These are phyloP conservation scores for Clostera curtula DNA, from an alignment of 2,888 invertebrate species.

Conservation along the genomic window DNA sequence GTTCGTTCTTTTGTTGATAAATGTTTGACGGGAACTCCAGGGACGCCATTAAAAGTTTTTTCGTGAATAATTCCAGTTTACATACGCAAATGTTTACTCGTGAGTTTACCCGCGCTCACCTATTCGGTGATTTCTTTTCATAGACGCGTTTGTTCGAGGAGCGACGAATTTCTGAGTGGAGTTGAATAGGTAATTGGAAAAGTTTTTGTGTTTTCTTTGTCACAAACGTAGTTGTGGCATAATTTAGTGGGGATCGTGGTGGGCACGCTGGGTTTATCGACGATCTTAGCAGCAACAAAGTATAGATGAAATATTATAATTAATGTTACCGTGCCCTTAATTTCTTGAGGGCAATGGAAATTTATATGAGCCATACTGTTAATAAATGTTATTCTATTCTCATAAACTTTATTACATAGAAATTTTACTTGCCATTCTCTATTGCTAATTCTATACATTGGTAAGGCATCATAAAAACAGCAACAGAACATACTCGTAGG, in stretches of 20 bases:
- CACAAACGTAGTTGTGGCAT: slow-evolving; percentile 37
- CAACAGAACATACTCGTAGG: too few relatives aligned
- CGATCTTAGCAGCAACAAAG: too few relatives aligned
- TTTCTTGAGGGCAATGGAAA: too few relatives aligned
- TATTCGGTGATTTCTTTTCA: slow-evolving; percentile 73
- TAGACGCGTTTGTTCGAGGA: slow-evolving; percentile 61
- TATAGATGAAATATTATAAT: too few relatives aligned
- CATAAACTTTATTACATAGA: too few relatives aligned
- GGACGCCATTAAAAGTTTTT: slow-evolving; percentile 76
- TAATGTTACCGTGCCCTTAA: too few relatives aligned
- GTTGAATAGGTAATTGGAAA: slow-evolving; percentile 68
- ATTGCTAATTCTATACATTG: too few relatives aligned
- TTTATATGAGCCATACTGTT: too few relatives aligned
- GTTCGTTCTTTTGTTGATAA: slow-evolving; percentile 76
- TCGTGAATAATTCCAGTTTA: slow-evolving; percentile 75
- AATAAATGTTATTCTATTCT: too few relatives aligned
- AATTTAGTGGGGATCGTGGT: slow-evolving; percentile 21
- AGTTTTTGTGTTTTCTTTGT: slow-evolving; percentile 52
- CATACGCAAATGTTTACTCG: slow-evolving; percentile 74
- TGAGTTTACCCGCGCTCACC: slow-evolving; percentile 69
- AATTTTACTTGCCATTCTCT: too few relatives aligned
- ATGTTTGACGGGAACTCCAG: slow-evolving; percentile 74
- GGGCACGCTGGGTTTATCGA: too few relatives aligned
- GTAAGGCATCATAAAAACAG: too few relatives aligned
- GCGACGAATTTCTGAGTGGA: slow-evolving; percentile 52